Evolutionary conservation across 2,888 invertebrate genomes (phyloP), one percentile per base, ranked within the genome.

Genomic region (Hirtodrosophila confusa): DNA sequence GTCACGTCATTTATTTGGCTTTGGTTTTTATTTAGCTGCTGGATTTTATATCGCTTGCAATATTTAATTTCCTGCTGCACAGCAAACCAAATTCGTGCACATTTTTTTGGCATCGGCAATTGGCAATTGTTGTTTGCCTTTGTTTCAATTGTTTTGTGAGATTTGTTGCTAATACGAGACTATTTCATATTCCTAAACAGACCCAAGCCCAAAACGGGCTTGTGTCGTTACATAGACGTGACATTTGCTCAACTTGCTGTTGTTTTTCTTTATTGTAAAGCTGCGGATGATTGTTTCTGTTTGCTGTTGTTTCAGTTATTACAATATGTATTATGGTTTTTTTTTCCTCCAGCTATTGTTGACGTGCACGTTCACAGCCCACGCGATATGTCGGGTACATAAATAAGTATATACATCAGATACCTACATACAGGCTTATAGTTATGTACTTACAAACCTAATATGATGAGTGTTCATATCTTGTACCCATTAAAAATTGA

Each of bases 201-300:
- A 23, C 43, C 33, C 35, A 12, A 40, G n/a, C 24, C 50, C 6
- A 66, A 64, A 56, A 24, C 47, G 37, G 53, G 37, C 60, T 47
- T 36, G 54, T 49, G 47, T 24, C 40, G 54, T 80, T 75, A 64
- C 64, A 69, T 65, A 74, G 84, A 84, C 84, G 87, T 84, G 85
- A 82, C 82, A 75, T 75, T 84, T 80, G 71, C 69, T 56, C 51
- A 54, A 50, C 57, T 69, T 71, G 64, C 65, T 64, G 45, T 54
- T 45, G 44, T 67, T 69, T 58, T 33, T 33, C 54, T 58, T 49
- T 55, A 63, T 57, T 53, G 47, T 33, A 36, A 43, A 61, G 24
- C 53, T 33, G 27, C 35, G 23, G 24, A 10, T 41, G 11, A 4
- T 51, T 35, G 9, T 47, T 50, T 31, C 36, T 36, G 40, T 36